phyloP scores from a whole-genome alignment of 2,113 vertebrate species.

The Megalops atlanticus region DNA sequence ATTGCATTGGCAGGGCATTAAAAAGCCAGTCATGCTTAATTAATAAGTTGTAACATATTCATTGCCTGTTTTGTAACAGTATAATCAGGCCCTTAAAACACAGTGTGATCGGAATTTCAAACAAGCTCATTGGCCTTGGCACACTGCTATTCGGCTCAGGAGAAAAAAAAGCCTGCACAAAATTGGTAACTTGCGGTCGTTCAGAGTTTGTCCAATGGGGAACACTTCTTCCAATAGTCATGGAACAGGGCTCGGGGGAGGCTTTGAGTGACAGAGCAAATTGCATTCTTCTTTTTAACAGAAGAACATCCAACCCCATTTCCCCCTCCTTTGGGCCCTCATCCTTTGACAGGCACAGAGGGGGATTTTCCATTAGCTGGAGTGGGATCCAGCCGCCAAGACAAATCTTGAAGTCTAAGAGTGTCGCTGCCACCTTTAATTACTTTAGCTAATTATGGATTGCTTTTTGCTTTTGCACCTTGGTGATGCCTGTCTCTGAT shows the following conservation, averaged over 20 bases:
- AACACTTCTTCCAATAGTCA: background rate
- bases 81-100: background rate
- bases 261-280: background rate
- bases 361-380: background rate
- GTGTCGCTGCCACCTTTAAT: background rate
- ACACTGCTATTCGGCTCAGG: background rate
- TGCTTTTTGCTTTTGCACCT: background rate
- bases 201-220: background rate
- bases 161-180: background rate
- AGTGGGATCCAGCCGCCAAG: background rate
- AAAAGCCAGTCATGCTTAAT: constrained; percentile 3
- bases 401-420: background rate
- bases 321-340: background rate
- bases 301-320: background rate
- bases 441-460: background rate
- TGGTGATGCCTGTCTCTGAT: background rate
- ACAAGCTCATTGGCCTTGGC: background rate
- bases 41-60: background rate
- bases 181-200: background rate
- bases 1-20: background rate
- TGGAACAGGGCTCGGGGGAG: background rate
- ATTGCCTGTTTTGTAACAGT: background rate
- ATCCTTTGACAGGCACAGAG: constrained; percentile 9
- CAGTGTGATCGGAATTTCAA: background rate
- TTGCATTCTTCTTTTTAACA: constrained; percentile 12